phyloP scores from a whole-genome alignment of 2,113 vertebrate genomes.

The Gallinago jamesoni region DNA sequence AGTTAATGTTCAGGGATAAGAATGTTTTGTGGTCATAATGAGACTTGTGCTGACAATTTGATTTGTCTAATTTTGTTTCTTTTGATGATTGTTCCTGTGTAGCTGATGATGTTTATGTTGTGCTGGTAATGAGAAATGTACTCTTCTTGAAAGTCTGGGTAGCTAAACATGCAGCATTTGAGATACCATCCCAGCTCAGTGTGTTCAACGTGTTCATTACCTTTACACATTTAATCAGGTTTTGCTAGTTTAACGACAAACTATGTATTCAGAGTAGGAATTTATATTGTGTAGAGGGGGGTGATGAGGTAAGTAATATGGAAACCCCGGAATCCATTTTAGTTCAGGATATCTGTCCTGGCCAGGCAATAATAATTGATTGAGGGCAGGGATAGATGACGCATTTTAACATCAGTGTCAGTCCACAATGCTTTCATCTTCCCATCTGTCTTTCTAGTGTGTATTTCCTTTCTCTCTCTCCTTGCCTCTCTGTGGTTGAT shows the following conservation, averaged over 20 bases:
- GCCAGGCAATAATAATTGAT: neutral
- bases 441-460: constrained; percentile 30
- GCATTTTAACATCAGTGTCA: constrained; percentile 9
- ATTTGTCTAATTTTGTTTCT: neutral
- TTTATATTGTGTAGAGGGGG: neutral
- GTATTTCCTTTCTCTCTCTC: neutral
- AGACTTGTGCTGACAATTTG: neutral
- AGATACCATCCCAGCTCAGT: neutral
- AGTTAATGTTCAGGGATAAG: neutral
- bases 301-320: neutral
- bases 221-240: neutral
- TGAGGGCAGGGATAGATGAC: neutral
- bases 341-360: neutral
- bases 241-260: constrained; percentile 2
- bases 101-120: neutral
- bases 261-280: neutral
- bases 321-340: neutral
- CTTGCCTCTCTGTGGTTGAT: neutral
- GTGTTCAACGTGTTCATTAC: neutral
- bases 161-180: neutral
- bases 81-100: neutral
- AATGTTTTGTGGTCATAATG: neutral
- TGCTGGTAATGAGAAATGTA: neutral
- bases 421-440: constrained; percentile 39
- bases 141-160: neutral